A percentile compares a stretch with the other conserved stretches of the same genome.
Conservation (phyloP, 2,113 vertebrate genomes). For the Cyprinodon brontotheroides region DNA sequence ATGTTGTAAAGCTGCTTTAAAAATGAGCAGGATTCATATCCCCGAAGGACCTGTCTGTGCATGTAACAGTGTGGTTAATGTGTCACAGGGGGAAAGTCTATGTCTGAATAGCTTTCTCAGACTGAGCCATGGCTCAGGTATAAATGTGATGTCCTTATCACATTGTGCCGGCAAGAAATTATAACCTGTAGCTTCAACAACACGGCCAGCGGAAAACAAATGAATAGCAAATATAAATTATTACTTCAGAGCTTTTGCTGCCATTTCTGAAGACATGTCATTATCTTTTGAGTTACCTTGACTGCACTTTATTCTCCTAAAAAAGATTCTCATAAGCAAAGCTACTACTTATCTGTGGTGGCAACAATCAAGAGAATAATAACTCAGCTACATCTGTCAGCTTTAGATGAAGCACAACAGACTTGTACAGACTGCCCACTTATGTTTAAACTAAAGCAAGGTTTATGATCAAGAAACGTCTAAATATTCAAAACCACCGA, state of each 20-base stretch:
- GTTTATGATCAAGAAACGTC: background rate
- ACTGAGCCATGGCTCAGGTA: constrained; percentile 35
- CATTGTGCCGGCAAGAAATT: constrained; percentile 38
- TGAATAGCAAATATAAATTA: constrained; percentile 30
- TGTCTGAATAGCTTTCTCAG: constrained; percentile 10
- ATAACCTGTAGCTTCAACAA: constrained; percentile 30
- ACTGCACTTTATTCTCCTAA: constrained; percentile 21
- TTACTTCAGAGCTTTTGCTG: constrained; percentile 4
- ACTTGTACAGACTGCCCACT: background rate
- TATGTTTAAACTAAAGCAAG: background rate
- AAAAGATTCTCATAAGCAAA: constrained; percentile 19
- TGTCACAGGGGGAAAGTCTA: constrained; percentile 21
- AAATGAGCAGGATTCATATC: constrained; percentile 21
- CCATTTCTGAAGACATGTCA: constrained; percentile 9
- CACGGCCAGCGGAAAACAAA: constrained; percentile 27
- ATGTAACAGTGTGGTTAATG: constrained; percentile 42
- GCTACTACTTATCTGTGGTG: constrained; percentile 1
- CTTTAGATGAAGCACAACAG: background rate
- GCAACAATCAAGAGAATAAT: constrained; percentile 17
- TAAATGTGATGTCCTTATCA: constrained; percentile 34
- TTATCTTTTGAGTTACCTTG: constrained; percentile 24
- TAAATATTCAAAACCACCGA: background rate
- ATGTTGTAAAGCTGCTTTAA: constrained; percentile 12
- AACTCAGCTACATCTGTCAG: background rate
- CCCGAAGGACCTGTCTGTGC: constrained; percentile 37